These are phyloP conservation scores for Philhelius pedissequus DNA, from an alignment of 2,888 invertebrate genomes.

Conservation along the genomic window DNA sequence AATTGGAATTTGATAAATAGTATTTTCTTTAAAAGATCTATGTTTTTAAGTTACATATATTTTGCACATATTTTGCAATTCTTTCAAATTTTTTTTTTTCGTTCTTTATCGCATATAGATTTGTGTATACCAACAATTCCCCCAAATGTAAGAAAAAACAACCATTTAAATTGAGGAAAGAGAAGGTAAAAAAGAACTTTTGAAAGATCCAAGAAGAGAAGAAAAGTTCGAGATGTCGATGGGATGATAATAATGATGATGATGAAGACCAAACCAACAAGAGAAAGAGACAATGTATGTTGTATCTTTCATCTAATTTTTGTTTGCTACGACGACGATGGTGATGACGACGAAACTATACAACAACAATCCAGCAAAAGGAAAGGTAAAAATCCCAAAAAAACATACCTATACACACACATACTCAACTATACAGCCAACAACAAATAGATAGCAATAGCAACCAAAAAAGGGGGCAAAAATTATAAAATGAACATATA, in stretches of 20 bases:
- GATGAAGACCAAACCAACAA: conserved; percentile 23
- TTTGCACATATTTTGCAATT: not conserved
- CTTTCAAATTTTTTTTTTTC: conserved; percentile 7
- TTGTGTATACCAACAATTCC: conserved; percentile 25
- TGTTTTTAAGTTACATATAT: too few relatives aligned
- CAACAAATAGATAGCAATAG: conserved; percentile 3
- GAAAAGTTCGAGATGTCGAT: conserved; percentile 16
- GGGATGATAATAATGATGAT: conserved; percentile 22
- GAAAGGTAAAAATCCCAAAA: conserved; percentile 41
- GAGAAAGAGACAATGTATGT: conserved; percentile 49
- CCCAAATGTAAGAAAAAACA: conserved; percentile 43
- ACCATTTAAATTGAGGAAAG: conserved; percentile 26
- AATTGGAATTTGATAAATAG: conserved; percentile 9
- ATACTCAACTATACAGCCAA: not conserved
- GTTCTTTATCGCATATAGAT: not conserved
- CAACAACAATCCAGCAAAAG: conserved; percentile 18
- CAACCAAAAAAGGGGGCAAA: conserved; percentile 14
- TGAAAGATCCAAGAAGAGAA: conserved; percentile 36
- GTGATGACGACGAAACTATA: conserved; percentile 41
- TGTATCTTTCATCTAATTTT: conserved; percentile 51
- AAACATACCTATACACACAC: conserved; percentile 17
- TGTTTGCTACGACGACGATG: not conserved
- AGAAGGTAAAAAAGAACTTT: conserved; percentile 1
- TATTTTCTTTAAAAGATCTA: not conserved
- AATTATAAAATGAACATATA: conserved; percentile 45